Percentiles rank a stretch among this genome's conserved stretches.
These are phyloP conservation scores for Nyleta sp. DNA, from an alignment of 2,888 invertebrate genomes.

Conservation along the genomic window DNA sequence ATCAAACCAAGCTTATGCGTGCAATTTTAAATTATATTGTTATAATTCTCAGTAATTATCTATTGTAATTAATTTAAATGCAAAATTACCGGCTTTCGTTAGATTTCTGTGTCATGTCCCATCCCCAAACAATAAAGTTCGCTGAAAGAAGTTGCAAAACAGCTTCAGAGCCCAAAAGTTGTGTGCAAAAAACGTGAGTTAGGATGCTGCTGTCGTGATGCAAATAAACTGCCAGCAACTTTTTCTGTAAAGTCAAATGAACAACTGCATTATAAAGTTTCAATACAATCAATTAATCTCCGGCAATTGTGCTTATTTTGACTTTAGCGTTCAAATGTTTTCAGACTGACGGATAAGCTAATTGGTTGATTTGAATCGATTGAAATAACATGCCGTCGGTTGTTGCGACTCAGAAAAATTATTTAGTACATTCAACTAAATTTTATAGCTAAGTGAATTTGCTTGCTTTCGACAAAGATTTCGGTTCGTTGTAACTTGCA, in stretches of 20 bases:
- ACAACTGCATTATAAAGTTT: neutral
- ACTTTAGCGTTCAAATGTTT: too few species aligned
- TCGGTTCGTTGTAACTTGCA: too few species aligned
- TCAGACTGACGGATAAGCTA: too few species aligned
- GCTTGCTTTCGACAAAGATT: too few species aligned
- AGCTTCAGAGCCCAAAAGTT: slow-evolving; percentile 95
- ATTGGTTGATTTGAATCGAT: too few species aligned
- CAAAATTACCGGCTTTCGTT: slow-evolving; percentile 90
- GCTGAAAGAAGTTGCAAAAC: slow-evolving; percentile 94
- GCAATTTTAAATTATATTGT: neutral
- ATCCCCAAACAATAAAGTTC: slow-evolving; percentile 97
- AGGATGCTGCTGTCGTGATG: slow-evolving; percentile 98
- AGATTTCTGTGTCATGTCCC: slow-evolving; percentile 96
- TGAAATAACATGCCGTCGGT: too few species aligned
- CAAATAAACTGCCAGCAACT: slow-evolving; percentile 96
- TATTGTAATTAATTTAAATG: slow-evolving; percentile 3
- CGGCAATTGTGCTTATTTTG: too few species aligned
- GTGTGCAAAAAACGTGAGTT: slow-evolving; percentile 98
- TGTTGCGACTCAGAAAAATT: too few species aligned
- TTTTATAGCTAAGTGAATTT: too few species aligned
- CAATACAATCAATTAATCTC: too few species aligned
- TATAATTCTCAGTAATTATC: neutral
- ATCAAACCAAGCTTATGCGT: too few species aligned
- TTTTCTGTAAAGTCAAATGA: slow-evolving; percentile 86
- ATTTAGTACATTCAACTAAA: too few species aligned